Conservation (phyloP, 2,797 vertebrate genomes). For the Botia almorhae region DNA sequence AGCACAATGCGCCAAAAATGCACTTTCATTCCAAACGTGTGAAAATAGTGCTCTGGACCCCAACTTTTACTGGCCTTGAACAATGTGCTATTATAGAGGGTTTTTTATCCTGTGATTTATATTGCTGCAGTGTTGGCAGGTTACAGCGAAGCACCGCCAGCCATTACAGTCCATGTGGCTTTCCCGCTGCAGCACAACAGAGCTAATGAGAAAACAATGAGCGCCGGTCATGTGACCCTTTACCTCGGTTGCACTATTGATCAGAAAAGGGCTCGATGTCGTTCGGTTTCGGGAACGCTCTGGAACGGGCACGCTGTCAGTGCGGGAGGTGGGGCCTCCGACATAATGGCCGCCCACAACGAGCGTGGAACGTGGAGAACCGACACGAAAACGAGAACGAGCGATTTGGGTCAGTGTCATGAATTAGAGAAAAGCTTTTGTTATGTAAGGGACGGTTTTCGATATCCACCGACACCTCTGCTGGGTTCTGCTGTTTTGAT, state of each 20-base stretch:
- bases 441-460: constrained; percentile 74
- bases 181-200: constrained; percentile 75
- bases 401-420: constrained; percentile 73
- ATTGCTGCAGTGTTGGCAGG: constrained; percentile 74
- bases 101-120: constrained; percentile 71
- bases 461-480: constrained; percentile 65
- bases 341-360: constrained; percentile 77
- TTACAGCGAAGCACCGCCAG: constrained; percentile 63
- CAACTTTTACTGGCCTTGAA: constrained; percentile 73
- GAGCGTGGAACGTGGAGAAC: constrained; percentile 76
- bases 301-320: constrained; percentile 70
- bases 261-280: constrained; percentile 77
- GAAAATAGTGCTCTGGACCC: constrained; percentile 70
- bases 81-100: constrained; percentile 80
- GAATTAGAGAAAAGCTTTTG: constrained; percentile 71
- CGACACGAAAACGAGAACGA: constrained; percentile 70
- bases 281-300: constrained; percentile 71
- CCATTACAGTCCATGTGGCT: constrained; percentile 77
- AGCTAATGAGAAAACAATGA: constrained; percentile 70
- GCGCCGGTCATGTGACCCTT: constrained; percentile 71
- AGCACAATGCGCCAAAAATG: constrained; percentile 68
- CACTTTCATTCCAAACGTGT: constrained; percentile 71
- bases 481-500: constrained; percentile 71
- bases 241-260: constrained; percentile 74
- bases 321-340: constrained; percentile 72